Evolutionary conservation across 2,797 vertebrate species (phyloP).

Genomic region (Uromys caudimaculatus): DNA sequence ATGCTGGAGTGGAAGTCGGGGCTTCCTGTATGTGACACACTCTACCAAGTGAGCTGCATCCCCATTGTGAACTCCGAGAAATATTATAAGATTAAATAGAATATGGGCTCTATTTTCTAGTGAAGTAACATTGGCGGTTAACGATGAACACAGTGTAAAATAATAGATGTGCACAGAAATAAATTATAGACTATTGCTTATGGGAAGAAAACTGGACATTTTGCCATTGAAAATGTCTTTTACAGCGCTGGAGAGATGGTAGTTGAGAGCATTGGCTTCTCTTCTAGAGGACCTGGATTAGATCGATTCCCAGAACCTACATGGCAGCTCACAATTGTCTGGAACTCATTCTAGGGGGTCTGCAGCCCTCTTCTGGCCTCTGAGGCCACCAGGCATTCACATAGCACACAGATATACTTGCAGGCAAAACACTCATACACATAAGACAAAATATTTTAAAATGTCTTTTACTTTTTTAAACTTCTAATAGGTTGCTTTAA

Average conservation of each 20-base stretch:
- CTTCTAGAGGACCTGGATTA: neutral
- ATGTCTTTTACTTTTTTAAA: neutral
- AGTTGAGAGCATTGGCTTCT: neutral
- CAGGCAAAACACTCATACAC: neutral
- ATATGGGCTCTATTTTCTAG: conserved; percentile 40
- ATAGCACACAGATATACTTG: neutral
- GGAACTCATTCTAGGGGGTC: neutral
- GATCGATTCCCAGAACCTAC: neutral
- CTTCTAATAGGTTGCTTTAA: conserved; percentile 4
- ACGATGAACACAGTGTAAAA: neutral
- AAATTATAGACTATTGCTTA: conserved; percentile 1
- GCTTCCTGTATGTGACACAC: neutral
- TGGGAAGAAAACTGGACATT: conserved; percentile 19
- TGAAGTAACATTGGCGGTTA: neutral
- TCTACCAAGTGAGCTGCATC: neutral
- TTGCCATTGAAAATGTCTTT: conserved; percentile 10
- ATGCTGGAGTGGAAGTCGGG: neutral
- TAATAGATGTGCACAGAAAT: conserved; percentile 16
- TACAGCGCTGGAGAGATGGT: neutral
- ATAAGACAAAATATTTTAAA: neutral
- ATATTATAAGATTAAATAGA: neutral
- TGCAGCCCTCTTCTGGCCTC: neutral
- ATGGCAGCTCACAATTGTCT: neutral
- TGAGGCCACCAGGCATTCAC: neutral
- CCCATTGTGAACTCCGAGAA: neutral